These are phyloP conservation scores for Amiota mariae DNA, from an alignment of 2,888 invertebrate genomes.

Conservation along the genomic window DNA sequence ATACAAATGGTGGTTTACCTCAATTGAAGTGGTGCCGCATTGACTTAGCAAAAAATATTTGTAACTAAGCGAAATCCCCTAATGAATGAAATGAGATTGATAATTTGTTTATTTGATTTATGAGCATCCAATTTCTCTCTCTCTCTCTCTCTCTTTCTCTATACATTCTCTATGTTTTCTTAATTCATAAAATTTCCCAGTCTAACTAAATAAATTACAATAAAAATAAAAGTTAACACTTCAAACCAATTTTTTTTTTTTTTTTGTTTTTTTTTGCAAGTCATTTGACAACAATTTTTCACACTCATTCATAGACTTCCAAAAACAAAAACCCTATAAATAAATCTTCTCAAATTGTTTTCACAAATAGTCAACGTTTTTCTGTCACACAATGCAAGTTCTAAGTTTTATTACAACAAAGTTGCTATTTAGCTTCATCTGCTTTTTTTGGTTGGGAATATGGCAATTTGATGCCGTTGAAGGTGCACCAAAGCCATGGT, in stretches of 20 bases:
- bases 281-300: background rate
- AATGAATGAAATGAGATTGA: too few relatives aligned
- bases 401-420: background rate
- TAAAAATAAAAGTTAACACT: background rate
- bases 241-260: background rate
- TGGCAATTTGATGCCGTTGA: conserved; percentile 16
- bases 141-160: too few relatives aligned
- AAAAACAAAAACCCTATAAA: conserved; percentile 16
- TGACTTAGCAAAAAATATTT: too few relatives aligned
- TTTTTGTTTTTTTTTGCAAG: conserved; percentile 22
- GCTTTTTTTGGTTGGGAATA: conserved; percentile 6
- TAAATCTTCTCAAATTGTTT: background rate
- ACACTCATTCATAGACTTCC: background rate
- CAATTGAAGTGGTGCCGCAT: too few relatives aligned
- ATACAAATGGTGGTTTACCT: too few relatives aligned
- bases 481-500: conserved; percentile 39
- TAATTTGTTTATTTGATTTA: too few relatives aligned
- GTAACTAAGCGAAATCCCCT: too few relatives aligned
- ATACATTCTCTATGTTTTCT: too few relatives aligned
- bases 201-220: background rate
- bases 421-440: conserved; percentile 13
- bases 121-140: too few relatives aligned
- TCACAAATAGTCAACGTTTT: background rate
- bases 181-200: too few relatives aligned
- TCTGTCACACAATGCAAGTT: conserved; percentile 44